Evolutionary conservation across 2,888 invertebrate genomes (phyloP).

Genomic region (Mimas tiliae): DNA sequence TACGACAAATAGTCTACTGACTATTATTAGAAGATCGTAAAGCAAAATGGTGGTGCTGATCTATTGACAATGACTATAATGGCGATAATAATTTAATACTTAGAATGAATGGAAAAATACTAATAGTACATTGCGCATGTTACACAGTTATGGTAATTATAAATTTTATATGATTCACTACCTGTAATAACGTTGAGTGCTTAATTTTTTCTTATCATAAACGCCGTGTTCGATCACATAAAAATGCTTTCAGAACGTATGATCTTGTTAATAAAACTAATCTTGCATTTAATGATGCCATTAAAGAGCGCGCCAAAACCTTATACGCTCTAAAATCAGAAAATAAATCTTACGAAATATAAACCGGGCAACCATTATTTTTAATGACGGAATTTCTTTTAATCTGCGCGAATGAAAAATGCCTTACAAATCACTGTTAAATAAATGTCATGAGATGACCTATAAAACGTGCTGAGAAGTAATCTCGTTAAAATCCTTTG

Average conservation of each 20-base stretch:
- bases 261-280: constrained; percentile 38
- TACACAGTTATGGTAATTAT: neutral
- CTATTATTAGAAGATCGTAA: too few relatives aligned
- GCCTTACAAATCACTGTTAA: constrained; percentile 70
- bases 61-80: too few relatives aligned
- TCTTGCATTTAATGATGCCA: constrained; percentile 43
- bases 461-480: constrained; percentile 72
- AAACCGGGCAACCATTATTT: constrained; percentile 65
- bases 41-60: too few relatives aligned
- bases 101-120: neutral
- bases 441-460: constrained; percentile 77
- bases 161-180: neutral
- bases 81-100: too few relatives aligned
- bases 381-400: constrained; percentile 73
- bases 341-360: constrained; percentile 62
- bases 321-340: constrained; percentile 50
- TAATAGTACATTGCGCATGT: neutral
- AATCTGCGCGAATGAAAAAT: constrained; percentile 69
- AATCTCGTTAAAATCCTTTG: constrained; percentile 79
- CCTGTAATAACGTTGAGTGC: constrained; percentile 1
- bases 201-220: constrained; percentile 21
- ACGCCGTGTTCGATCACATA: constrained; percentile 18
- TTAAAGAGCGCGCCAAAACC: constrained; percentile 45
- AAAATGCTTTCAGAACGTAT: constrained; percentile 22
- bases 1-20: too few relatives aligned